Evolutionary conservation across 2,113 vertebrate species (phyloP).

Genomic region (Atherinomorus stipes): DNA sequence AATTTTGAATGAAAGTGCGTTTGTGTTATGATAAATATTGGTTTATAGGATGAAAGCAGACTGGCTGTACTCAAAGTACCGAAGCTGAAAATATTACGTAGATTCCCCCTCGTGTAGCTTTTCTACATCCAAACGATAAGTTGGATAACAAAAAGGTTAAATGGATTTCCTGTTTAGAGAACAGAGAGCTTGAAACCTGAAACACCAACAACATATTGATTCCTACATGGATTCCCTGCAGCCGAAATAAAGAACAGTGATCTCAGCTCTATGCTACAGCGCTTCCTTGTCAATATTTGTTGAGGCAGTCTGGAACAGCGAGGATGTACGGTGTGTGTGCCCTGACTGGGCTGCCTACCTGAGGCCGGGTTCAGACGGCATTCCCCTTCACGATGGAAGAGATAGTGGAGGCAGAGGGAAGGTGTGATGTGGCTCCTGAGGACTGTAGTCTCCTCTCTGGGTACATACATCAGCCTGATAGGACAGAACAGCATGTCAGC

Average conservation of each 20-base stretch:
- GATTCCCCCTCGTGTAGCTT: not conserved
- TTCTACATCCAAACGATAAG: slow-evolving; percentile 2
- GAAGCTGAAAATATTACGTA: too few relatives aligned
- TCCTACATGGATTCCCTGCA: slow-evolving; percentile 9
- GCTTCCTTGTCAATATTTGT: not conserved
- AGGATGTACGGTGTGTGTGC: slow-evolving; percentile 1
- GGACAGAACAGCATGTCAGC: slow-evolving; percentile 69
- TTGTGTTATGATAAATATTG: too few relatives aligned
- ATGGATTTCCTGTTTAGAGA: slow-evolving; percentile 2
- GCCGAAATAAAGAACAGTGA: slow-evolving; percentile 7
- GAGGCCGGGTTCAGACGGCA: slow-evolving; percentile 93
- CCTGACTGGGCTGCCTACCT: slow-evolving; percentile 80
- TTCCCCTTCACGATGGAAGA: slow-evolving; percentile 80
- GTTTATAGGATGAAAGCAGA: too few relatives aligned
- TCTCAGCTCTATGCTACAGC: not conserved
- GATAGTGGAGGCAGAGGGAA: slow-evolving; percentile 46
- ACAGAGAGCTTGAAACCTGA: not conserved
- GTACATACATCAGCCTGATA: slow-evolving; percentile 73
- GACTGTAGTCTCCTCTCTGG: slow-evolving; percentile 68
- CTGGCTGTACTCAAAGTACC: too few relatives aligned
- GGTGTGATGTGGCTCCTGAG: slow-evolving; percentile 61
- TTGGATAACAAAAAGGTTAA: not conserved
- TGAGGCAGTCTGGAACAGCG: not conserved
- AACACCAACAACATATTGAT: slow-evolving; percentile 25
- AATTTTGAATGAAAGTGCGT: too few relatives aligned